phyloP scores from a whole-genome alignment of 2,113 vertebrate species.

The Taxidea taxus region DNA sequence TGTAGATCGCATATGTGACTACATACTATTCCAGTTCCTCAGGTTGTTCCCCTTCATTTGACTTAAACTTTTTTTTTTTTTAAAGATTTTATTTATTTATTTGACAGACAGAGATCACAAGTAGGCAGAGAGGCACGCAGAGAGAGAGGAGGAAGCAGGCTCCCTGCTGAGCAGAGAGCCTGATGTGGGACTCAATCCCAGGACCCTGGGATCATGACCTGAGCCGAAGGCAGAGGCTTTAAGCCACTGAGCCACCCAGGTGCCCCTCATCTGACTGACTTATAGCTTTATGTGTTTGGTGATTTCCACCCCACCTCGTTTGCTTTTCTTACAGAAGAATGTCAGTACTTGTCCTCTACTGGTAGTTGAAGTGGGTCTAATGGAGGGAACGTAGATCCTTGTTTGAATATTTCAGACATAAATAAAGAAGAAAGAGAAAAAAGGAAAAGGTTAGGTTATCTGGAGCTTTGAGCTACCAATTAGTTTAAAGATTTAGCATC shows the following conservation, averaged over 20 bases:
- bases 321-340: not conserved
- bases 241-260: too few relatives aligned
- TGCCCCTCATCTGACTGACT: not conserved
- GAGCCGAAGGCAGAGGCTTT: too few relatives aligned
- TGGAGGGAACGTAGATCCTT: not conserved
- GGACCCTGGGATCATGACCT: too few relatives aligned
- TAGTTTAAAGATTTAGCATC: not conserved
- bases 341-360: not conserved
- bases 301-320: fast-evolving
- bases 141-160: too few relatives aligned
- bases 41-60: not conserved
- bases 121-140: too few relatives aligned
- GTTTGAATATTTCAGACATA: not conserved
- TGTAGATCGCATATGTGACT: not conserved
- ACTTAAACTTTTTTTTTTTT: too few relatives aligned
- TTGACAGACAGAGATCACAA: too few relatives aligned
- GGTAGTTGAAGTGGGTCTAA: not conserved
- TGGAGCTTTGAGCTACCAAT: not conserved
- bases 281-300: not conserved
- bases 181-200: too few relatives aligned
- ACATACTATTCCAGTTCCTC: not conserved
- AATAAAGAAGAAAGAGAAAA: not conserved
- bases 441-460: not conserved
- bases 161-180: too few relatives aligned
- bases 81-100: too few relatives aligned